These are phyloP conservation scores for Crenuchus spilurus DNA, from an alignment of 2,797 vertebrate genomes.

Conservation along the genomic window DNA sequence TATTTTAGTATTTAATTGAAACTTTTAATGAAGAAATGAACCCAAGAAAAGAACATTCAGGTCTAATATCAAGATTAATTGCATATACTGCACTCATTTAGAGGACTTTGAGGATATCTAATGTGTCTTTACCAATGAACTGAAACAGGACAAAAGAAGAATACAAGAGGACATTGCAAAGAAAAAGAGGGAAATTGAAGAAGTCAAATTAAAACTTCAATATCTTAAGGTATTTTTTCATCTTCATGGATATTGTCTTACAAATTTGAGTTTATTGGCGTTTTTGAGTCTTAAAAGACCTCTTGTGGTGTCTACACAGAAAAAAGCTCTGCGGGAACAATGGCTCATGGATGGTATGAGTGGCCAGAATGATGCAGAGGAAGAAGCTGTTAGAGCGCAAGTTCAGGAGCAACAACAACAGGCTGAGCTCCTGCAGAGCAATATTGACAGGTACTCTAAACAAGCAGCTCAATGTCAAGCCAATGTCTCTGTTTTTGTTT, in stretches of 20 bases:
- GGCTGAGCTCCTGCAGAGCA: conserved; percentile 81
- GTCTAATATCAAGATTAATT: neutral
- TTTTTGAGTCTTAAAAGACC: neutral
- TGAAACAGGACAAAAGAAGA: conserved; percentile 89
- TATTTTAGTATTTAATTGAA: too few relatives aligned
- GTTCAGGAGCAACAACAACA: conserved; percentile 83
- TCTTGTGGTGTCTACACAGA: conserved; percentile 73
- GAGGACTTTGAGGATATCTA: neutral
- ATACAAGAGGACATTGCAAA: conserved; percentile 91
- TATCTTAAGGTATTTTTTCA: conserved; percentile 91
- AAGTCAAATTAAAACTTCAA: conserved; percentile 93
- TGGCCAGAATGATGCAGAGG: conserved; percentile 83
- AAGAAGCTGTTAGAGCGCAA: conserved; percentile 87
- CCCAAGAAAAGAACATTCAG: too few relatives aligned
- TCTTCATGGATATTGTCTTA: too few relatives aligned
- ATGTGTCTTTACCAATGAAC: neutral
- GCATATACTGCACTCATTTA: too few relatives aligned
- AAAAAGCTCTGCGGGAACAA: conserved; percentile 91
- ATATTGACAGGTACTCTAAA: conserved; percentile 83
- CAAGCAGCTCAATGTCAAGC: neutral
- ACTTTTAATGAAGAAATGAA: too few relatives aligned
- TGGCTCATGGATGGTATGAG: conserved; percentile 95
- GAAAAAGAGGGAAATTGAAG: conserved; percentile 90
- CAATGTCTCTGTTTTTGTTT: neutral
- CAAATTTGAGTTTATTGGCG: neutral